Conservation (phyloP, 1,140 invertebrate species). For the Diorhabda carinulata region DNA sequence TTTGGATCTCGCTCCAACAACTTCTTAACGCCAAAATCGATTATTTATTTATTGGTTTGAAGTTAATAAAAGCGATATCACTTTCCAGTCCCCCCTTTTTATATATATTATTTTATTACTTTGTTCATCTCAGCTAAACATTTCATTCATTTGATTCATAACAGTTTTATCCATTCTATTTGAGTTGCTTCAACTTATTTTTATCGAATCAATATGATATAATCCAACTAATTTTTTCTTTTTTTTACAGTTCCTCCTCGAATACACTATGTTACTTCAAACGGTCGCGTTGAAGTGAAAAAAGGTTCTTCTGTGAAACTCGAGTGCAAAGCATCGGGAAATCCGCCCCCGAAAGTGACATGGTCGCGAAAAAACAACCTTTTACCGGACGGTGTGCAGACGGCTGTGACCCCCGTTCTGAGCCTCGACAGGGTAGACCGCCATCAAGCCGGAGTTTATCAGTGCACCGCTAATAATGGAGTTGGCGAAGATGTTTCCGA, state of each 20-base stretch:
- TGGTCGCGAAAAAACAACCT: slow-evolving; percentile 64
- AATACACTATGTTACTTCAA: slow-evolving; percentile 56
- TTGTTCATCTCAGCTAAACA: no score
- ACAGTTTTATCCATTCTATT: no score
- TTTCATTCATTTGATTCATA: no score
- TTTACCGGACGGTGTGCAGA: slow-evolving; percentile 55
- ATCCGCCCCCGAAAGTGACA: slow-evolving; percentile 62
- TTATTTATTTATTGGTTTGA: no score
- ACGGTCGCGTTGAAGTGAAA: slow-evolving; percentile 59
- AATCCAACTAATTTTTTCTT: neutral
- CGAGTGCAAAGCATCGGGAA: slow-evolving; percentile 61
- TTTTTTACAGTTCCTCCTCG: slow-evolving; percentile 56
- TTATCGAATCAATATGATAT: no score
- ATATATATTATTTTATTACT: no score
- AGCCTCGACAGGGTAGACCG: slow-evolving; percentile 53
- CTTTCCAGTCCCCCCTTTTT: no score
- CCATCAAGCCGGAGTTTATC: slow-evolving; percentile 60
- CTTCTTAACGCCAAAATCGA: no score
- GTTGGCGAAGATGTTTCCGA: slow-evolving; percentile 58
- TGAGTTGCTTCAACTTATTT: no score
- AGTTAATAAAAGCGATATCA: no score
- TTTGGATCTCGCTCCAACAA: no score
- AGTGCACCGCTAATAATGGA: slow-evolving; percentile 61
- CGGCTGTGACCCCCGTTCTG: slow-evolving; percentile 50
- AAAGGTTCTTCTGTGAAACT: slow-evolving; percentile 61